Conservation (phyloP, 2,888 invertebrate genomes). For the Merodon equestris region DNA sequence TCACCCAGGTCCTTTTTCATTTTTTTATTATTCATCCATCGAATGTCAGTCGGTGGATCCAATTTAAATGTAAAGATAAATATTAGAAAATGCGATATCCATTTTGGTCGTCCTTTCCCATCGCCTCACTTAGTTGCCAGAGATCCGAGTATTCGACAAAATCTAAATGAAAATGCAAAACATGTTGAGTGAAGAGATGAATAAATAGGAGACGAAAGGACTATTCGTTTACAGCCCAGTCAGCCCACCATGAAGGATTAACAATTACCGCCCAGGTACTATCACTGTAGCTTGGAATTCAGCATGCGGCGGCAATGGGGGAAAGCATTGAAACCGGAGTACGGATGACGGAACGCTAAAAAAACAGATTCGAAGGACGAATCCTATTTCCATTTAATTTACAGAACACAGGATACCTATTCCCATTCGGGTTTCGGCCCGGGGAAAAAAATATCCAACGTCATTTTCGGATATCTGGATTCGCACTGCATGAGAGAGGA, state of each 20-base stretch:
- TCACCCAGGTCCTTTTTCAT: too few relatives aligned
- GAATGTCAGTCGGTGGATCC: conserved; percentile 42
- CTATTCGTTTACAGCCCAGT: neutral
- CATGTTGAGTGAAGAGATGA: conserved; percentile 49
- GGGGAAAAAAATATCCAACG: too few relatives aligned
- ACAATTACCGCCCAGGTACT: conserved; percentile 50
- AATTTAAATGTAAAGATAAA: conserved; percentile 55
- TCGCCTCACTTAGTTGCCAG: neutral
- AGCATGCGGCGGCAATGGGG: too few relatives aligned
- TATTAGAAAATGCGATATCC: conserved; percentile 27
- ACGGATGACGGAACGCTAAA: conserved; percentile 1
- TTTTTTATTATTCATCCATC: too few relatives aligned
- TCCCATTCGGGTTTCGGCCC: too few relatives aligned
- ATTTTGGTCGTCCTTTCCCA: neutral
- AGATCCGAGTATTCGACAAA: conserved; percentile 12
- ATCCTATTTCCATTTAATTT: conserved; percentile 61
- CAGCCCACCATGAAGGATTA: conserved; percentile 13
- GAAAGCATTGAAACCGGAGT: too few relatives aligned
- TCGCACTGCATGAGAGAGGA: neutral
- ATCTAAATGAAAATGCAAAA: conserved; percentile 56
- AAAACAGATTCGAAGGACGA: conserved; percentile 30
- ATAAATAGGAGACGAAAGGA: conserved; percentile 26
- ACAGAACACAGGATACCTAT: conserved; percentile 30
- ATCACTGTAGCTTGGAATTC: too few relatives aligned
- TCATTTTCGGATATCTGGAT: conserved; percentile 36